Conservation (phyloP, 1,140 invertebrate species). For the honey bee (Apis mellifera) region Amel_HAv3.1 CM009934.2:12210001-12210500, state of each 20-base stretch:
- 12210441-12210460: constrained; percentile 70
- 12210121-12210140: constrained; percentile 50
- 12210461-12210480: constrained; percentile 60
- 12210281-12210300: constrained; percentile 6
- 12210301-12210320: constrained; percentile 17
- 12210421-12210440: constrained; percentile 75
- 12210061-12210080: constrained; percentile 9
- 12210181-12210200: no score
- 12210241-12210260: no score
- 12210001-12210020: constrained; percentile 52
- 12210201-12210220: constrained; percentile 22
- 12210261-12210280: not conserved
- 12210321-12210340: constrained; percentile 14
- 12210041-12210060: constrained; percentile 7
- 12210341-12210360: constrained; percentile 21
- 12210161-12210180: not conserved
- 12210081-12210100: not conserved
- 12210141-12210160: constrained; percentile 2
- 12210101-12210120: constrained; percentile 25
- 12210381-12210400: constrained; percentile 24
- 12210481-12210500: constrained; percentile 32
- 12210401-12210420: constrained; percentile 52
- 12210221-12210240: no score
- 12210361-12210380: constrained; percentile 13
- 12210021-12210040: not conserved